Evolutionary conservation across 2,888 invertebrate species (phyloP), one percentile per base, ranked within the genome.

Genomic region (Eupithecia subfuscata): DNA sequence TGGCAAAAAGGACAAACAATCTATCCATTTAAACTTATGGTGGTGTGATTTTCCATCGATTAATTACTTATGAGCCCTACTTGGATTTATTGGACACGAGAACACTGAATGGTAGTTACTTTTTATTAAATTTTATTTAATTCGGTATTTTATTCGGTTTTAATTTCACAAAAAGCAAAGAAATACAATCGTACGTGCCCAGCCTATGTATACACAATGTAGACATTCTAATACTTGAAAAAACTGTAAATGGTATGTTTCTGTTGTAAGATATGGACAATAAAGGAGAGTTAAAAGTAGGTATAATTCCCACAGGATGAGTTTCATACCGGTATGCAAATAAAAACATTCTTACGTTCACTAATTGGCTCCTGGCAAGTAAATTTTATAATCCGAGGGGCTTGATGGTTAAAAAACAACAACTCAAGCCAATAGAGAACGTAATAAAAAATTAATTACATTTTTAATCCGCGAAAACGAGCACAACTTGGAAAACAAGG

Each of bases 371-470:
- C 80, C 76, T 64, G 71, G 70, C 72, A 77, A 79, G 79, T 75
- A 85, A 86, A 86, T 83, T 82, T 81, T 82, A 83, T 88, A 89
- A 91, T 91, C 88, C 85, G 79, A 78, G 77, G 88, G 87, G 84
- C 87, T 89, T 86, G 86, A 85, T 78, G 84, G 86, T 86, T 77
- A 81, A 91, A 77, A 90, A 90, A 90, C 90, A 92, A 92, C 89
- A 90, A 88, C 89, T 83, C 90, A 89, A 81, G 89, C 90, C 92
- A 90, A 92, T 91, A 92, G 89, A 90, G 88, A 83, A 86, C 87
- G 90, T 88, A 88, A 92, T 93, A 91, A 94, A 94, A 94, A 94
- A 93, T 90, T 93, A 93, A 94, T 93, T 92, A 93, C 90, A 90
- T 93, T 93, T 93, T 93, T 94, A 93, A 94, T 93, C 92, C 91